Evolutionary conservation across 2,797 vertebrate species (phyloP), one percentile per base, ranked within the genome.

Genomic region (Molothrus aeneus): DNA sequence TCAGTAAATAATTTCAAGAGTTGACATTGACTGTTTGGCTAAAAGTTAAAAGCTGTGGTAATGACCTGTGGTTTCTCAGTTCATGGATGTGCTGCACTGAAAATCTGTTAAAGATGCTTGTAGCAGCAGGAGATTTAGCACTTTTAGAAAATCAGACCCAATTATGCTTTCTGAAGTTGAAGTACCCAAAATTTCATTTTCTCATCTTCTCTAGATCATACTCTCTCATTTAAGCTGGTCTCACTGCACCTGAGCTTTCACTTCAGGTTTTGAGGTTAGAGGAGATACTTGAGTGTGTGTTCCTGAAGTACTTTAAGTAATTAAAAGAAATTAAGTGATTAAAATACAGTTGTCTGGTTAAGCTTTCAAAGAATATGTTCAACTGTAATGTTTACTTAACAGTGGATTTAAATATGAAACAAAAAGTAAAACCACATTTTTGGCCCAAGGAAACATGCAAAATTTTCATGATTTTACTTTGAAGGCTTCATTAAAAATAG

Each of bases 251-350:
- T 80, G 68, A 77, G 80, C 48, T 90, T 95, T 70, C 36, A 82
- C n/a, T 92, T 88, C 19, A 57, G 42, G 50, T 92, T 89, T 64
- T 92, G n/a, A 72, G 86, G 42, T 72, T 93, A 45, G 77, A 87
- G 59, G 42, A 88, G 69, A 57, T 71, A 43, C 79, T 89, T 91
- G 54, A 54, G n/a, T 83, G 20, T 54, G 14, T 65, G 60, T 78
- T 95, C 51, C 83, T 3, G 7, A 91, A 85, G 48, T 82, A 80
- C 53, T 60, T 87, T 8, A 73, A n/a, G 45, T 92, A 88, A 90
- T 61, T 29, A 72, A 80, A 89, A 92, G 13, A 88, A 78, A 82
- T 86, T 68, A 86, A 81, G 40, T 89, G 26, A 70, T 77, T 86
- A 72, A 93, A 92, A 59, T 73, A 28, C 26, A 59, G 50, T 81